Evolutionary conservation across 2,888 invertebrate genomes (phyloP).

Genomic region (Acanthopleura granulata): DNA sequence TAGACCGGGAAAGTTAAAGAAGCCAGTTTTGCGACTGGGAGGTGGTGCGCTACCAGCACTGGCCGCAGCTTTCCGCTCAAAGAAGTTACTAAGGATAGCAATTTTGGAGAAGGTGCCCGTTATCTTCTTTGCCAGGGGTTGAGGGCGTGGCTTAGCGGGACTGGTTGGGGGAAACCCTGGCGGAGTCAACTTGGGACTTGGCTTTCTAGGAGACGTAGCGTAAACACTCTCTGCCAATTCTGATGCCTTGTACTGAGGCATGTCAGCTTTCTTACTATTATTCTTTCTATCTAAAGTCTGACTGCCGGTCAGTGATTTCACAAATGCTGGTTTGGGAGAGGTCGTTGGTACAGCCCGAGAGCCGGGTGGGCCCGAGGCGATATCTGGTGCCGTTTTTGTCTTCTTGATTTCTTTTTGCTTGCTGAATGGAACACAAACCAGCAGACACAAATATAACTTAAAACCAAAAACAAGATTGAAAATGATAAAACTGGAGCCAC

Average conservation of each 20-base stretch:
- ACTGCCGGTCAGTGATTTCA: constrained; percentile 52
- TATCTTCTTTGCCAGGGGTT: constrained; percentile 21
- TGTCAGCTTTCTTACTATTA: constrained; percentile 21
- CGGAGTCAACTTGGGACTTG: background rate
- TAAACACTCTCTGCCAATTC: background rate
- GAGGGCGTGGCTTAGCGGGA: constrained; percentile 3
- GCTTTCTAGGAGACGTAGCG: background rate
- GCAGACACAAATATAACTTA: background rate
- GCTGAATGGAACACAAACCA: constrained; percentile 36
- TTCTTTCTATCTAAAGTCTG: constrained; percentile 55
- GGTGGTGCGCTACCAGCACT: constrained; percentile 27
- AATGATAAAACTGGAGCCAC: background rate
- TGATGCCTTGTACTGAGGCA: background rate
- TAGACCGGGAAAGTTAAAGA: constrained; percentile 17
- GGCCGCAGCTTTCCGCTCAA: constrained; percentile 55
- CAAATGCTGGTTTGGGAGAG: constrained; percentile 8
- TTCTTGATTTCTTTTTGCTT: constrained; percentile 54
- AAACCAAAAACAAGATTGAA: background rate
- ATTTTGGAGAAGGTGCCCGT: constrained; percentile 47
- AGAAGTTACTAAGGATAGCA: constrained; percentile 60
- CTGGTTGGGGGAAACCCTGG: background rate
- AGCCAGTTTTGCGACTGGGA: constrained; percentile 26
- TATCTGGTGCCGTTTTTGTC: constrained; percentile 54
- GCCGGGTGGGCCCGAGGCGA: background rate
- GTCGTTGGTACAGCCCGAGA: background rate